Evolutionary conservation across 2,888 invertebrate genomes (phyloP).

Genomic region (Bellardia bayeri): DNA sequence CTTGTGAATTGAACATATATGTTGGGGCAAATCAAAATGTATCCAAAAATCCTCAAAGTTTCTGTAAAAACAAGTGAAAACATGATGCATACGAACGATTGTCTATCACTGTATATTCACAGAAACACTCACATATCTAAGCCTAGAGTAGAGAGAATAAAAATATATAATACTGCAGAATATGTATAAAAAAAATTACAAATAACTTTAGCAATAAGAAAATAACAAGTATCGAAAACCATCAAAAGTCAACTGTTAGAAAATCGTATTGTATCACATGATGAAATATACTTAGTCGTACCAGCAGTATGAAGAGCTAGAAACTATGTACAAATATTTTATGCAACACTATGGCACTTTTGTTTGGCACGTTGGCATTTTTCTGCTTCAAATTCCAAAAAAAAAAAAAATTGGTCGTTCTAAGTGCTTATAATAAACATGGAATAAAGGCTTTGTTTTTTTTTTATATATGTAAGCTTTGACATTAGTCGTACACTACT

Average conservation of each 20-base stretch:
- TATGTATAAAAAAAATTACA: constrained; percentile 13
- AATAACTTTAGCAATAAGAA: constrained; percentile 6
- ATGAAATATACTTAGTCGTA: neutral
- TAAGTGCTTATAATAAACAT: too few species aligned
- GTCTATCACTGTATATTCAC: neutral
- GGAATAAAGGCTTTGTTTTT: too few species aligned
- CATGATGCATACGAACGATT: too few species aligned
- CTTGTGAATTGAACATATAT: too few species aligned
- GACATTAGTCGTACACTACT: too few species aligned
- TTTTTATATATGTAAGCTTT: too few species aligned
- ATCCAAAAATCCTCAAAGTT: too few species aligned
- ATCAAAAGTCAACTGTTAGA: constrained; percentile 69
- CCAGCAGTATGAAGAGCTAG: neutral
- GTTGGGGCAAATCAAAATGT: too few species aligned
- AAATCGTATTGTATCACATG: constrained; percentile 31
- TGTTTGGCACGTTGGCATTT: neutral
- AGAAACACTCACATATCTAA: neutral
- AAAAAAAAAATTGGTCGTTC: too few species aligned
- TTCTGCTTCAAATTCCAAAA: too few species aligned
- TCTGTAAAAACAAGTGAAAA: too few species aligned
- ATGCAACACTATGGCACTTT: constrained; percentile 33
- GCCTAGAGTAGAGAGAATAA: neutral
- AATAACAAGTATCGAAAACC: constrained; percentile 54
- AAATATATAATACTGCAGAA: constrained; percentile 19
- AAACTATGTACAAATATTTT: neutral